Base-by-base conservation (phyloP, 2,888 invertebrate species). In the Acrobasis consociella region DNA sequence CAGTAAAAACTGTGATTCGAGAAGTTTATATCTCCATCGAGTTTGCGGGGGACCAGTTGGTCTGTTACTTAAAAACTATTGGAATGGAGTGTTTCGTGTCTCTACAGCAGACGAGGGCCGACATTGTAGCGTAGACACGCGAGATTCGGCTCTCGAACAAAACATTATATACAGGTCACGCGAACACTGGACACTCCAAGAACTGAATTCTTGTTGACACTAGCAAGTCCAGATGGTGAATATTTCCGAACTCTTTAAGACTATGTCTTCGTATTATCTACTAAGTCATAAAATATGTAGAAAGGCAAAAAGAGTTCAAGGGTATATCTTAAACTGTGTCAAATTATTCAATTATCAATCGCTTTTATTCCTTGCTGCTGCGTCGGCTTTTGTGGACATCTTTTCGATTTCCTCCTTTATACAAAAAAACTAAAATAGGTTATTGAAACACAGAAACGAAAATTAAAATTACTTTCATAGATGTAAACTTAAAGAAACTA, bases 1-100 rank as follows among this genome's bases (percentile, higher is more conserved):
- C 73, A 74, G 70, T 78, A 74, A 76, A 77, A 77, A 73, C 72
- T 69, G 64, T 70, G 66, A 74, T 78, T 77, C 62, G 63, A 66
- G 65, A 77, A 76, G 68, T 77, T 78, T 74, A 74, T 71, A 71
- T 69, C 60, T 69, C 66, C 68, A 64, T 68, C 67, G 66, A 70
- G 67, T 69, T 65, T 49, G 60, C 38, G 37, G 56, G n/a, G 68
- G 69, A 71, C 69, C 67, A 72, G 70, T 72, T 69, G 64, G 68
- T 66, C 69, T 72, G 68, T 73, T 72, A 70, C 73, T 77, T 76
- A 69, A 72, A 69, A 74, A 73, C 73, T 72, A 72, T 69, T 72
- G 70, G 71, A 62, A 55, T 37, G 38, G 37, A 46, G 49, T 62
- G 55, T 49, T 31, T 31, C 7, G 31, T 7, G 31, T 31, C 31